phyloP scores from a whole-genome alignment of 2,888 invertebrate genomes.

The Brachyptera risi region DNA sequence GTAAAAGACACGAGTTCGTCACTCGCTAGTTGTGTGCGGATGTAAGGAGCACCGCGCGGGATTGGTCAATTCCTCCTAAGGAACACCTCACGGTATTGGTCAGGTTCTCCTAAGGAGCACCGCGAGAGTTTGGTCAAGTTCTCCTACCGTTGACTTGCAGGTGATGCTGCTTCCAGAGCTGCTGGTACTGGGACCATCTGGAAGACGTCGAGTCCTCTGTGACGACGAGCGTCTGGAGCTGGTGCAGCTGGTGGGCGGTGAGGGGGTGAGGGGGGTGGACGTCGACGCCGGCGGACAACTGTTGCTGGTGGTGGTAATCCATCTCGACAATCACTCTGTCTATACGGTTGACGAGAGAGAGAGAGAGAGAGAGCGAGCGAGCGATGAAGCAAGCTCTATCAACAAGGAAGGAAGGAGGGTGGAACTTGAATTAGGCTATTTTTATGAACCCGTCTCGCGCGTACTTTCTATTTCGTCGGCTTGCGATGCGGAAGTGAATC shows the following conservation, averaged over 20 bases:
- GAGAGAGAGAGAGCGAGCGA: too few relatives aligned
- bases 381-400: slow-evolving; percentile 16
- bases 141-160: slow-evolving; percentile 28
- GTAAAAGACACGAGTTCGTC: too few relatives aligned
- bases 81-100: too few relatives aligned
- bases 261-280: slow-evolving; percentile 59
- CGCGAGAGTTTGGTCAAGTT: too few relatives aligned
- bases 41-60: too few relatives aligned
- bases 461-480: too few relatives aligned
- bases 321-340: slow-evolving; percentile 36
- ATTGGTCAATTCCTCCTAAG: too few relatives aligned
- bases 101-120: too few relatives aligned
- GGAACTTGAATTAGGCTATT: slow-evolving; percentile 15
- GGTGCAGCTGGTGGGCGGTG: slow-evolving; percentile 59
- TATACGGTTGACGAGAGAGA: slow-evolving; percentile 21
- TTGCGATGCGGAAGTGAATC: too few relatives aligned
- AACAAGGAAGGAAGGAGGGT: neutral
- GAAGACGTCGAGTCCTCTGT: slow-evolving; percentile 41
- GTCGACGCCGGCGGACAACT: slow-evolving; percentile 60
- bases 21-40: too few relatives aligned
- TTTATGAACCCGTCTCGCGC: too few relatives aligned
- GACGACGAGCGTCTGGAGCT: slow-evolving; percentile 39
- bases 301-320: slow-evolving; percentile 46
- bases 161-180: slow-evolving; percentile 72
- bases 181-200: slow-evolving; percentile 69